phyloP scores from a whole-genome alignment of 2,113 vertebrate species.

The Oreochromis aureus region DNA sequence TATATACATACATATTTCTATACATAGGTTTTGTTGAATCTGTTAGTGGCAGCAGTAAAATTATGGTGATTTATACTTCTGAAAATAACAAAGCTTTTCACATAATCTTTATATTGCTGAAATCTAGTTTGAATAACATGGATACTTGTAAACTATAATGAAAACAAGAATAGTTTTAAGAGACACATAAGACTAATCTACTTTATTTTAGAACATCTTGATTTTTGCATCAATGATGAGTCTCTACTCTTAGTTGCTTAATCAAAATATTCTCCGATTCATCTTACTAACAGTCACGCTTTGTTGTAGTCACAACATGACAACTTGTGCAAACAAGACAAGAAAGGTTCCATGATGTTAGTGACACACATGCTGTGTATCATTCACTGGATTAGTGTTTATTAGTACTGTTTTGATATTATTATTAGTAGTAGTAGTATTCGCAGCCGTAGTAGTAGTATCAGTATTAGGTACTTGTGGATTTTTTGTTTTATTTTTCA shows the following conservation, averaged over 20 bases:
- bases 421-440: rapidly evolving
- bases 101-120: rapidly evolving
- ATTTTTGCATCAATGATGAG: not conserved
- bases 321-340: too few species aligned
- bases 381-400: not conserved
- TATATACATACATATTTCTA: too few species aligned
- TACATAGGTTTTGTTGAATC: not conserved
- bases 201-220: not conserved
- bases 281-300: too few species aligned
- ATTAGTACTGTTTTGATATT: not conserved
- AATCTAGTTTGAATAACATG: not conserved
- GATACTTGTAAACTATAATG: not conserved
- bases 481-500: not conserved
- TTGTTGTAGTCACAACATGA: too few species aligned
- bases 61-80: not conserved
- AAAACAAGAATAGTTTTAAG: not conserved
- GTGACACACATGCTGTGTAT: too few species aligned
- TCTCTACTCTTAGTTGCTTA: too few species aligned
- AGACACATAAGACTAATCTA: not conserved
- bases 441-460: rapidly evolving
- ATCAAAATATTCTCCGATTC: too few species aligned
- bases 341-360: too few species aligned
- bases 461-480: not conserved
- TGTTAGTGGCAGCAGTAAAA: not conserved
- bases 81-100: not conserved